These are phyloP conservation scores for Teinopalpus imperialis DNA, from an alignment of 2,888 invertebrate species.

Conservation along the genomic window DNA sequence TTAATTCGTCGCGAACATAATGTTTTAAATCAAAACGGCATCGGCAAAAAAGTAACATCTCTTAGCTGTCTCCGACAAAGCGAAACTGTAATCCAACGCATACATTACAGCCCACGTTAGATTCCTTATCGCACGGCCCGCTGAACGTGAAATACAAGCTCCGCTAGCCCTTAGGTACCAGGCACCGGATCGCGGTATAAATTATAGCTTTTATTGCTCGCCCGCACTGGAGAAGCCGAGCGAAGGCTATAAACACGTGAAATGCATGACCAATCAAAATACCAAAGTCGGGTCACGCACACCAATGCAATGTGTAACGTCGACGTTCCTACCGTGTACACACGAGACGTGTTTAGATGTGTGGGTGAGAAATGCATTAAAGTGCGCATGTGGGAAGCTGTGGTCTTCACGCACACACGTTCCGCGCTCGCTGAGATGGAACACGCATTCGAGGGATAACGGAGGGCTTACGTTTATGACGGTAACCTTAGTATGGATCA, in stretches of 20 bases:
- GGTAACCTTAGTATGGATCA: slow-evolving; percentile 46
- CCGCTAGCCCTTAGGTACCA: slow-evolving; percentile 51
- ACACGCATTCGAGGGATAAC: slow-evolving; percentile 79
- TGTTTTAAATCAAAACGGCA: too few relatives aligned
- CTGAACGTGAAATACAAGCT: slow-evolving; percentile 49
- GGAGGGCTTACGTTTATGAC: slow-evolving; percentile 73
- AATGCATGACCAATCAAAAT: slow-evolving; percentile 83
- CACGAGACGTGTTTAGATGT: slow-evolving; percentile 35
- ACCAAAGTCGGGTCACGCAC: slow-evolving; percentile 72
- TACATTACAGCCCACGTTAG: slow-evolving; percentile 23
- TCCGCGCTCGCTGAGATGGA: slow-evolving; percentile 67
- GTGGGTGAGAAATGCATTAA: slow-evolving; percentile 56
- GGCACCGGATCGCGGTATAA: slow-evolving; percentile 53
- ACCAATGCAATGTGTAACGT: slow-evolving; percentile 7
- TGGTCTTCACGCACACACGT: slow-evolving; percentile 50
- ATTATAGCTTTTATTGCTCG: slow-evolving; percentile 70
- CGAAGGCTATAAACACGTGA: slow-evolving; percentile 75
- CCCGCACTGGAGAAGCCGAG: slow-evolving; percentile 61
- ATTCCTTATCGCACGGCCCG: slow-evolving; percentile 27
- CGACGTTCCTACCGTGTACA: slow-evolving; percentile 20
- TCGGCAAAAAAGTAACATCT: not conserved
- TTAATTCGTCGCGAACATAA: too few relatives aligned
- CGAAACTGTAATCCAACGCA: slow-evolving; percentile 8
- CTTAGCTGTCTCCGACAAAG: slow-evolving; percentile 1
- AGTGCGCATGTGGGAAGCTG: slow-evolving; percentile 36